A percentile compares a stretch with the other conserved stretches of the same genome.
Evolutionary conservation across 1,140 invertebrate genomes (phyloP).

Genomic region (Ostrea edulis): DNA sequence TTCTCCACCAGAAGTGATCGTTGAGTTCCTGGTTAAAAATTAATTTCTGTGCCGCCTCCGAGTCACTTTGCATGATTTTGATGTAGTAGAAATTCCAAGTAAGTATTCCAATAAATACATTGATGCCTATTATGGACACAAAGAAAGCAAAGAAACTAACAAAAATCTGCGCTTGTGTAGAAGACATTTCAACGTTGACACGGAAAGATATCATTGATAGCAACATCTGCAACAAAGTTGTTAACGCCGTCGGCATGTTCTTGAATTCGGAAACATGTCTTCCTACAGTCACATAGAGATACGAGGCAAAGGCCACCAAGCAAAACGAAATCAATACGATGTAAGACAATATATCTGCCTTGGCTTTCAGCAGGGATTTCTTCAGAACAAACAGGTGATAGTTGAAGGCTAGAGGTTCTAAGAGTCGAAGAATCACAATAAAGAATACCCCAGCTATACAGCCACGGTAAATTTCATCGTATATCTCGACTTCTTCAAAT

Average conservation of each 20-base stretch:
- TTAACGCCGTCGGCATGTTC: background rate
- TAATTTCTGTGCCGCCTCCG: background rate
- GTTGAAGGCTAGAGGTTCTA: slow-evolving; percentile 58
- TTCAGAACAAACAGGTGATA: slow-evolving; percentile 58
- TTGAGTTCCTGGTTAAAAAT: slow-evolving; percentile 37
- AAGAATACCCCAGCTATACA: slow-evolving; percentile 53
- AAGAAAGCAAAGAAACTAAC: slow-evolving; percentile 35
- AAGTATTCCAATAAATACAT: slow-evolving; percentile 43
- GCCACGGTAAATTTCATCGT: slow-evolving; percentile 53
- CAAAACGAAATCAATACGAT: slow-evolving; percentile 40
- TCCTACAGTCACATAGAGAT: slow-evolving; percentile 52
- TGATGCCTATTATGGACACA: slow-evolving; percentile 41
- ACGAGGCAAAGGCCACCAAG: slow-evolving; percentile 52
- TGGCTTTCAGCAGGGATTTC: slow-evolving; percentile 42
- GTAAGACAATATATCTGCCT: slow-evolving; percentile 33
- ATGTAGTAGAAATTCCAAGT: slow-evolving; percentile 24
- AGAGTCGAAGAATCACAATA: slow-evolving; percentile 52
- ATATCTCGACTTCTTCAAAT: slow-evolving; percentile 53
- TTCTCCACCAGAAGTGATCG: slow-evolving; percentile 41
- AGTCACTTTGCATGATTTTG: background rate
- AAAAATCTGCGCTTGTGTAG: background rate
- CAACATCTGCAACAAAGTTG: background rate
- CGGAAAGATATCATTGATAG: slow-evolving; percentile 19
- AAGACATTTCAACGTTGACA: slow-evolving; percentile 1
- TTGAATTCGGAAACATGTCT: slow-evolving; percentile 32